phyloP scores from a whole-genome alignment of 2,888 invertebrate genomes.

The Andrena minutula region DNA sequence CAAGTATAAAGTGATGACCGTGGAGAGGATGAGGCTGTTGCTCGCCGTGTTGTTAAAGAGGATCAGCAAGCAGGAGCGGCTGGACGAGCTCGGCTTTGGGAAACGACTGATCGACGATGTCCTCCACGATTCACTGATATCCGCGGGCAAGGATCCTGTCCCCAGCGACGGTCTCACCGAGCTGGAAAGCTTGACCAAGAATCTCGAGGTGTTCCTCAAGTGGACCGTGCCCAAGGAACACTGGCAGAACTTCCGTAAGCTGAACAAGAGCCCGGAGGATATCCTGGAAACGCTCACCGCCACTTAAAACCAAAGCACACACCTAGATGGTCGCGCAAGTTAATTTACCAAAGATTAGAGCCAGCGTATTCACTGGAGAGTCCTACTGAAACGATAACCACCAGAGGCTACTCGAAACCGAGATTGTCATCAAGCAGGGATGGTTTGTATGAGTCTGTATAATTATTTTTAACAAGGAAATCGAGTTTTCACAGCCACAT shows the following conservation, averaged over 20 bases:
- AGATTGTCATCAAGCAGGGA: slow-evolving; percentile 7
- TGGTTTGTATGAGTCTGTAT: not conserved
- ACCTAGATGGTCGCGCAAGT: not conserved
- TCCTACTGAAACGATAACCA: not conserved
- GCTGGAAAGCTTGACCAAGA: slow-evolving; percentile 89
- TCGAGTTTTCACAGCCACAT: not conserved
- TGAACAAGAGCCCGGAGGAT: slow-evolving; percentile 92
- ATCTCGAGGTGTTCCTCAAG: slow-evolving; percentile 91
- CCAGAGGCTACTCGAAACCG: slow-evolving; percentile 16
- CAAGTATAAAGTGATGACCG: slow-evolving; percentile 87
- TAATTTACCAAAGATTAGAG: slow-evolving; percentile 9
- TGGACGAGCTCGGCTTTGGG: slow-evolving; percentile 92
- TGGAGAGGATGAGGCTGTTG: slow-evolving; percentile 92
- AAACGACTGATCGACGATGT: slow-evolving; percentile 92
- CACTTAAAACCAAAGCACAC: slow-evolving; percentile 54
- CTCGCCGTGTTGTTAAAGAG: slow-evolving; percentile 93
- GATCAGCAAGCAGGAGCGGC: slow-evolving; percentile 92
- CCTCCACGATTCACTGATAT: slow-evolving; percentile 91
- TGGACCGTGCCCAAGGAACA: slow-evolving; percentile 93
- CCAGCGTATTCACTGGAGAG: not conserved
- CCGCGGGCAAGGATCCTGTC: slow-evolving; percentile 90
- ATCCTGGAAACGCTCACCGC: slow-evolving; percentile 91
- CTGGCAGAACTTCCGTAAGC: slow-evolving; percentile 91
- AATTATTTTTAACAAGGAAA: not conserved
- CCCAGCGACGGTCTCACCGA: slow-evolving; percentile 86